Evolutionary conservation across 1,140 invertebrate species (phyloP).

Genomic region (Euglossa dilemma): DNA sequence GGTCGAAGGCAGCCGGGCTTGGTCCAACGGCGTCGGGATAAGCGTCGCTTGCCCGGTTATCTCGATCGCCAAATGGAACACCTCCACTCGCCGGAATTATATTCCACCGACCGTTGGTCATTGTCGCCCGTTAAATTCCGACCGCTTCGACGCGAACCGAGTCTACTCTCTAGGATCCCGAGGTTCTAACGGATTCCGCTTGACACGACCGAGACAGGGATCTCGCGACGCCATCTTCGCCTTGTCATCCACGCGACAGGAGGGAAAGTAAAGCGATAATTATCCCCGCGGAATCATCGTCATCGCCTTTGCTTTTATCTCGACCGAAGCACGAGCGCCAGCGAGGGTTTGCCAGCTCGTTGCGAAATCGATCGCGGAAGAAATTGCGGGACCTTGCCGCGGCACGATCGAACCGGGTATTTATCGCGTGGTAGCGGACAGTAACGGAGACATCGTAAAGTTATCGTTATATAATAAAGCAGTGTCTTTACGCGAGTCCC

Average conservation of each 20-base stretch:
- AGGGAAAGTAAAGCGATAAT: background rate
- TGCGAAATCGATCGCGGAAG: background rate
- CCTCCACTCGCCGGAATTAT: background rate
- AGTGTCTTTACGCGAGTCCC: background rate
- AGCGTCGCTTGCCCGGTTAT: constrained; percentile 10
- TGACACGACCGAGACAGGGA: too few relatives aligned
- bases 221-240: too few relatives aligned
- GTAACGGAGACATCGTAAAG: background rate
- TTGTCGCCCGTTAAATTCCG: background rate
- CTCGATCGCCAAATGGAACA: constrained; percentile 10
- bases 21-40: background rate
- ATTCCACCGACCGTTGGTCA: background rate
- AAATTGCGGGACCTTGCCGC: background rate
- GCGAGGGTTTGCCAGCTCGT: background rate
- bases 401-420: background rate
- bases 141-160: background rate
- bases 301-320: too few relatives aligned
- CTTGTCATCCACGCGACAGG: too few relatives aligned
- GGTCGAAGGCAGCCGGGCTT: background rate
- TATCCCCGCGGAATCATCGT: too few relatives aligned
- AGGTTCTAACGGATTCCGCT: too few relatives aligned
- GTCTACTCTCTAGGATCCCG: too few relatives aligned
- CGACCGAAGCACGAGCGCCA: background rate
- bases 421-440: background rate
- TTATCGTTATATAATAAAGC: constrained; percentile 33